Evolutionary conservation across 2,797 vertebrate species (phyloP).

Genomic region (Leucoraja ocellata): DNA sequence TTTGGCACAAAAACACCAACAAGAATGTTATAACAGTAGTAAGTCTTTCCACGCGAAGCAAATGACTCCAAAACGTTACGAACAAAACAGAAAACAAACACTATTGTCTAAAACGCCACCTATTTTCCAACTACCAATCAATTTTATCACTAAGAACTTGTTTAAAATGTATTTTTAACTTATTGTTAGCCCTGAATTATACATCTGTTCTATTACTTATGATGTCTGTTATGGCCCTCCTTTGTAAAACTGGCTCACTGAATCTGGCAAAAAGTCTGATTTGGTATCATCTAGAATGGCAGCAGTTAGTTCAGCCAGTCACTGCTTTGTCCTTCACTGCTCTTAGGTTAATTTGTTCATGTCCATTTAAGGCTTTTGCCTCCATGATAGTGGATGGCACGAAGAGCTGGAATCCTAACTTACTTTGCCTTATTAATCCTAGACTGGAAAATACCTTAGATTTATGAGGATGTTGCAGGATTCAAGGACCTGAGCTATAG

Average conservation of each 20-base stretch:
- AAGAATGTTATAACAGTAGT: neutral
- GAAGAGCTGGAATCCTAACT: neutral
- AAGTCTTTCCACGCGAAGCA: neutral
- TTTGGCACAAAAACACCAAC: neutral
- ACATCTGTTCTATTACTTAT: neutral
- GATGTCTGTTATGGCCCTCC: neutral
- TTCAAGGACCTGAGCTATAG: no score
- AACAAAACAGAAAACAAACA: neutral
- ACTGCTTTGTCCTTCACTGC: neutral
- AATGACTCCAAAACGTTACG: neutral
- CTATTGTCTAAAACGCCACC: neutral
- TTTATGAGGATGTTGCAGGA: no score
- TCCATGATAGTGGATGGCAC: neutral
- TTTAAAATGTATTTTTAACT: neutral
- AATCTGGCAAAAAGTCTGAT: neutral
- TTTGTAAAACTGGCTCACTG: neutral
- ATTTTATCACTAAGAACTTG: neutral
- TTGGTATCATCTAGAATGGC: neutral
- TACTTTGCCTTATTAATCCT: neutral
- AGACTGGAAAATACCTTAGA: neutral
- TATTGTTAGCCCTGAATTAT: neutral
- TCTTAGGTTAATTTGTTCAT: neutral
- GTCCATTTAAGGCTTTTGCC: neutral
- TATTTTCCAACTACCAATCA: neutral
- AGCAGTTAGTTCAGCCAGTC: neutral